Percentiles rank a stretch among this genome's conserved stretches.
Conservation (phyloP, 2,888 invertebrate genomes). For the Oscheius onirici region DNA sequence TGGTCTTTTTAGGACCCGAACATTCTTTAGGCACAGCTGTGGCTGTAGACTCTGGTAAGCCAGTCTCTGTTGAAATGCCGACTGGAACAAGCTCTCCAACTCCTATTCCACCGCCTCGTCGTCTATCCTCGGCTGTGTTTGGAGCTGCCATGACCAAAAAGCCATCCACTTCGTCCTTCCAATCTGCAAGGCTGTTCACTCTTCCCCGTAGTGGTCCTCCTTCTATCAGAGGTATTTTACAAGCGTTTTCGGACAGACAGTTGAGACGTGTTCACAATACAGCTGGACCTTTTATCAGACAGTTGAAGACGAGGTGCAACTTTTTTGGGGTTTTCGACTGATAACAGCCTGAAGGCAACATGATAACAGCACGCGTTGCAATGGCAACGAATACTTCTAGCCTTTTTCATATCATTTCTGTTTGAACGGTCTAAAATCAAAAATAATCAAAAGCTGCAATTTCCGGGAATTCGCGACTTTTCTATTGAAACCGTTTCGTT, state of each 20-base stretch:
- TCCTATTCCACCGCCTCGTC: constrained; percentile 12
- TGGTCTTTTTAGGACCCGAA: too few species aligned
- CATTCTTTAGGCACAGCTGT: neutral
- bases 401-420: neutral
- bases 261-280: too few species aligned
- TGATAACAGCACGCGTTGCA: too few species aligned
- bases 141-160: neutral
- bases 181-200: neutral
- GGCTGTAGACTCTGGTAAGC: neutral
- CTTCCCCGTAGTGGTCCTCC: constrained; percentile 7
- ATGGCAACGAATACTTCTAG: too few species aligned
- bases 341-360: neutral
- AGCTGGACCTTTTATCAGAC: neutral
- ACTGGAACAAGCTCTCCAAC: neutral
- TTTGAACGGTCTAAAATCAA: neutral
- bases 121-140: constrained; percentile 6
- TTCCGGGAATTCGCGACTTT: too few species aligned
- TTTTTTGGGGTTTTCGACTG: neutral
- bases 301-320: neutral
- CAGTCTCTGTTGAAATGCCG: neutral
- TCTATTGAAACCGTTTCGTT: constrained; percentile 3
- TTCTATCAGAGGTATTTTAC: neutral
- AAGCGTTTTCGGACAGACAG: too few species aligned
- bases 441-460: too few species aligned
- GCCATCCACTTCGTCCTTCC: neutral